Evolutionary conservation across 2,888 invertebrate genomes (phyloP).

Genomic region (Prostheceraeus crozeri): DNA sequence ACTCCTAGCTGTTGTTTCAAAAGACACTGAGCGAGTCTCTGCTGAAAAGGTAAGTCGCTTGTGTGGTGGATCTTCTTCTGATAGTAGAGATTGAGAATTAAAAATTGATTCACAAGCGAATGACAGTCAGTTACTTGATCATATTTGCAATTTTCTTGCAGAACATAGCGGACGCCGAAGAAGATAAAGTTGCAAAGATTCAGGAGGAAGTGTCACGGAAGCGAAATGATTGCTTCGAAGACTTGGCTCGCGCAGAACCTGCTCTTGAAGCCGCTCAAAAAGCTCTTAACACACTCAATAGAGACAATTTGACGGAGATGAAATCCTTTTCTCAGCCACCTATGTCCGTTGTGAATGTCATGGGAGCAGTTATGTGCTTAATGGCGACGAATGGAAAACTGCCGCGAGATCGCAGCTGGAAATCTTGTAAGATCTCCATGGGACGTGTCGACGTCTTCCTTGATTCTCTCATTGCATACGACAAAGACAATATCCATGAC

Average conservation of each 20-base stretch:
- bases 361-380: constrained; percentile 86
- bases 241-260: constrained; percentile 85
- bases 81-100: too few relatives aligned
- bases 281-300: constrained; percentile 86
- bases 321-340: constrained; percentile 94
- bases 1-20: constrained; percentile 76
- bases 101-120: too few relatives aligned
- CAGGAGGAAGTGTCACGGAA: constrained; percentile 86
- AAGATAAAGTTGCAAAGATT: constrained; percentile 83
- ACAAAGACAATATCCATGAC: constrained; percentile 91
- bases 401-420: constrained; percentile 91
- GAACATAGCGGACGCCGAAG: constrained; percentile 77
- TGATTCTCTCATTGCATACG: constrained; percentile 77
- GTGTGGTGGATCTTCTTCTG: too few relatives aligned
- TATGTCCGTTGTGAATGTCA: constrained; percentile 82
- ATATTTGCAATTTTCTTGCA: too few relatives aligned
- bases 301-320: constrained; percentile 85
- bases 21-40: constrained; percentile 88
- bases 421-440: constrained; percentile 80
- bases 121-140: too few relatives aligned
- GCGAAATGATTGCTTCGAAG: constrained; percentile 76
- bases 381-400: constrained; percentile 70
- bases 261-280: constrained; percentile 84
- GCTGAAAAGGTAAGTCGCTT: constrained; percentile 85
- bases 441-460: constrained; percentile 73